Evolutionary conservation across 2,797 vertebrate species (phyloP), one percentile per base, ranked within the genome.

Genomic region (Microcaecilia unicolor): DNA sequence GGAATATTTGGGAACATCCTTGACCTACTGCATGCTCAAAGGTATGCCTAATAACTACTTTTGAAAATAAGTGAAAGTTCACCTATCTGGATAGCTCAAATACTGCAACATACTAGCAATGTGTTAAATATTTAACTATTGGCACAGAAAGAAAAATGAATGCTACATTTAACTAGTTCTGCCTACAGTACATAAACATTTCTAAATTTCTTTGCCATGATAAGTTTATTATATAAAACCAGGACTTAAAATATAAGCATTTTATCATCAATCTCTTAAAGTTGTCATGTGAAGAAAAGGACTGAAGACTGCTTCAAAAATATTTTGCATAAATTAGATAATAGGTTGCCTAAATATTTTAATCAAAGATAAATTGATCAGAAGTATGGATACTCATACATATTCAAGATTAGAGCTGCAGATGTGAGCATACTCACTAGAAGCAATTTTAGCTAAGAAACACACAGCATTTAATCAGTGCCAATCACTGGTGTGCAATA

Each of bases 401-500:
- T 19, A 5, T 4, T 32, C 8, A 30, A 25, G 15, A 18, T 36
- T n/a, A 28, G 7, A 28, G 27, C n/a, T 19, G 11, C 13, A n/a
- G 12, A 22, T 35, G 50, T 21, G 24, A 39, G 38, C 48, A 25
- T 8, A 34, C 33, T 33, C 38, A 36, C 26, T 31, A 61, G 54
- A 15, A 17, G 30, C 16, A 53, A 55, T 53, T 2, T n/a, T 39
- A 26, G 31, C 56, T 39, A 45, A 38, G 16, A 38, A 43, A 34
- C 45, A 18, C 48, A 29, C 58, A 14, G 40, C 32, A 56, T 57
- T 38, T 36, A 48, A 67, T 48, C 60, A 67, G 66, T 66, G 63
- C 55, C 61, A 41, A 49, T 29, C 60, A 64, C 65, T 67, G 63
- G 21, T 58, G 38, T 55, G 35, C 38, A 72, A 63, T 69, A 66